Percentiles rank a stretch among this genome's conserved stretches.
These are phyloP conservation scores for Heliocidaris erythrogramma DNA, from an alignment of 35 echinoderm and acorn worm species.

Conservation along the genomic window DNA sequence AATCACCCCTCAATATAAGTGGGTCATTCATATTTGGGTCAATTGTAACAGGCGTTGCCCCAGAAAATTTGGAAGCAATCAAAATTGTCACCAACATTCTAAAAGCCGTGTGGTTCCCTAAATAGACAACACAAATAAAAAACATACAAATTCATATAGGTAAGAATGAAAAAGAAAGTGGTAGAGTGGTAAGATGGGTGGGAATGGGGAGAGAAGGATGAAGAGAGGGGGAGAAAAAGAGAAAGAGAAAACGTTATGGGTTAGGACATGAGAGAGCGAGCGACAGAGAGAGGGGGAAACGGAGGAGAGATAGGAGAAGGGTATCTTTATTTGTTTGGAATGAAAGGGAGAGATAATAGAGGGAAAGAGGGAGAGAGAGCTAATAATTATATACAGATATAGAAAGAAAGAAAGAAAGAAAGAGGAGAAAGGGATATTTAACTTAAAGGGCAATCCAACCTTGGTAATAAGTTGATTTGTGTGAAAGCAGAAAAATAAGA, in stretches of 20 bases:
- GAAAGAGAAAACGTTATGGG: too few relatives aligned
- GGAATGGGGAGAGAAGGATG: too few relatives aligned
- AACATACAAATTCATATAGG: too few relatives aligned
- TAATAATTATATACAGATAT: not conserved
- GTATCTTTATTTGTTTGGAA: not conserved
- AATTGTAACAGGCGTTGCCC: not conserved
- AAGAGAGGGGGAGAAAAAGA: too few relatives aligned
- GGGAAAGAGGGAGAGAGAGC: not conserved
- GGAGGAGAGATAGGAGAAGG: not conserved
- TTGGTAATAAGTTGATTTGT: too few relatives aligned
- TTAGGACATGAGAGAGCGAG: not conserved
- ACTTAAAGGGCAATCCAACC: too few relatives aligned
- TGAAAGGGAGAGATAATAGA: not conserved
- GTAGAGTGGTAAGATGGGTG: not conserved
- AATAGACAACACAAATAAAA: not conserved
- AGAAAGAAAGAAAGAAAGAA: not conserved
- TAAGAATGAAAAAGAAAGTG: not conserved
- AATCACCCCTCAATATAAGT: not conserved
- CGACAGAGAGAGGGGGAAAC: not conserved
- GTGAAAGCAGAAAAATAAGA: too few relatives aligned
- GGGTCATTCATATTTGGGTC: not conserved
- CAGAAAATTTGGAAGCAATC: not conserved
- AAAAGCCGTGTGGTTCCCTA: not conserved
- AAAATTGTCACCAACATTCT: not conserved
- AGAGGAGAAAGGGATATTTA: not conserved